phyloP scores from a whole-genome alignment of 2,888 invertebrate species.

The Sepioteuthis lessoniana region DNA sequence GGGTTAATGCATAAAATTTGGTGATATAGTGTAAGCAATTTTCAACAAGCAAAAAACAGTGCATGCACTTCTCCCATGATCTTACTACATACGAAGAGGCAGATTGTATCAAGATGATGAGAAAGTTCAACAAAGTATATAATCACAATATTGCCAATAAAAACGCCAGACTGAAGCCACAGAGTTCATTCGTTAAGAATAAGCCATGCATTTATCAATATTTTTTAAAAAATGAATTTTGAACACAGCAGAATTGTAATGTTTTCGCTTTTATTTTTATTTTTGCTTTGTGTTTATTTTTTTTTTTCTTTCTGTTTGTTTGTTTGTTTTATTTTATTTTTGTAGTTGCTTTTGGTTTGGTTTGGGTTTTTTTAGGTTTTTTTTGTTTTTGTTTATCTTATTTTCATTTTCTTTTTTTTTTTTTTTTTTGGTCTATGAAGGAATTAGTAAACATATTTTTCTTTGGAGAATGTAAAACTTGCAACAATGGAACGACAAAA shows the following conservation, averaged over 20 bases:
- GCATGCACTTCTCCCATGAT: background rate
- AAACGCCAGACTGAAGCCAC: background rate
- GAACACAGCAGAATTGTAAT: background rate
- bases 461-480: background rate
- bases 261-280: too few species aligned
- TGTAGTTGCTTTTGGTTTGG: background rate
- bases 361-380: too few species aligned
- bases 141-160: background rate
- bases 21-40: background rate
- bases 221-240: background rate
- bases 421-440: too few species aligned
- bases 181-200: background rate
- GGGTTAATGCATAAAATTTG: too few species aligned
- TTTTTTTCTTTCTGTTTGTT: too few species aligned
- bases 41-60: background rate
- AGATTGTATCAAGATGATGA: background rate
- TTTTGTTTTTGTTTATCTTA: too few species aligned
- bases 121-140: background rate
- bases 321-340: too few species aligned
- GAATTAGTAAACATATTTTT: too few species aligned
- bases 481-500: background rate
- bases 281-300: too few species aligned
- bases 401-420: too few species aligned
- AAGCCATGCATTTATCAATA: background rate
- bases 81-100: background rate